Evolutionary conservation across 2,113 vertebrate genomes (phyloP), one percentile per base, ranked within the genome.

Genomic region (Tachuris rubrigastra): DNA sequence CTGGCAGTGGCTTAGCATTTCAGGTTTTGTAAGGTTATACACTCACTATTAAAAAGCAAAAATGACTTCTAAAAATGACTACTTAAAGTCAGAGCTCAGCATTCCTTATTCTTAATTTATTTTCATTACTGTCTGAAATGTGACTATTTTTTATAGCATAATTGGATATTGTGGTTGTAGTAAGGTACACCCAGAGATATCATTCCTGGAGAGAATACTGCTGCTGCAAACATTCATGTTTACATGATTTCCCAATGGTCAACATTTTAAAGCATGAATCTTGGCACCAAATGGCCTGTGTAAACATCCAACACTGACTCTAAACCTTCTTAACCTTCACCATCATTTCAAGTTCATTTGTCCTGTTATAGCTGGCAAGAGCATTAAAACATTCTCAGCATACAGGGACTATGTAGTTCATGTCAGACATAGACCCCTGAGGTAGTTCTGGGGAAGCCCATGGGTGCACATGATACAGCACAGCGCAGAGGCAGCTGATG

Each of bases 361-460:
- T 23, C 37, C 18, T 42, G 8, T 28, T 69, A 28, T 2, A 79
- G 22, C 33, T 39, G 31, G 35, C 39, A 87, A 62, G 46, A 71
- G 8, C 2, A 0, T 28, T 23, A 24, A 66, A n/a, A 30, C 4
- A 7, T 14, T 56, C 5, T 88, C 35, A 47, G 10, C 30, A 15
- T 31, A 11, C 8, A 6, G 0, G 5, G 21, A 20, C 9, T 7
- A 12, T 4, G 28, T 42, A 44, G 25, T 14, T 59, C 6, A 1
- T 63, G 39, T 37, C 33, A 87, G 30, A 84, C 14, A 22, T 4
- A 69, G 31, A 74, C 9, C 13, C 18, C 15, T 35, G 30, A 59
- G 27, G 20, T 8, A 24, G 21, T 9, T 82, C 23, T 39, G 33
- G 15, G 19, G 25, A 78, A 87, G 37, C 12, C 56, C 67, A 7